phyloP scores from a whole-genome alignment of 2,113 vertebrate species.

The Monopterus albus region DNA sequence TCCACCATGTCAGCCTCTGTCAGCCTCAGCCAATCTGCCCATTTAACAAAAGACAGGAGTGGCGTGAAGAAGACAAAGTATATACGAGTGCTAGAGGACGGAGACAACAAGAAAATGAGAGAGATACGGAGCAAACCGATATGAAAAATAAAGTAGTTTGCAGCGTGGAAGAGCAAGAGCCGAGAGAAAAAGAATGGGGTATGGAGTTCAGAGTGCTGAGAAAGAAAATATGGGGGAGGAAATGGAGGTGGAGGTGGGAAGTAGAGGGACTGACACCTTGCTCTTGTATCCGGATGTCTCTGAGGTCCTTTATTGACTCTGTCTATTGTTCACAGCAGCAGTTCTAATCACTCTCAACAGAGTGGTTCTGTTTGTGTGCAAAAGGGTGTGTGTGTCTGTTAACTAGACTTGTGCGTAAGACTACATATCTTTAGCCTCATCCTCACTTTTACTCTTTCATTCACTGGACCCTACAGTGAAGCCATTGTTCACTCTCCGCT shows the following conservation, averaged over 20 bases:
- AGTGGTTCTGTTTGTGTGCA: conserved; percentile 58
- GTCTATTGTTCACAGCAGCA: conserved; percentile 79
- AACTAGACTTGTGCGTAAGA: conserved; percentile 40
- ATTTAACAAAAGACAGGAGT: conserved; percentile 60
- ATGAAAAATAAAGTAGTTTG: conserved; percentile 34
- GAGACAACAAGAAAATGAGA: conserved; percentile 22
- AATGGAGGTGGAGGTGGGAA: not conserved
- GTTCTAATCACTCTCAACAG: conserved; percentile 79
- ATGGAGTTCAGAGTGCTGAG: conserved; percentile 12
- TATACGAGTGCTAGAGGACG: conserved; percentile 4
- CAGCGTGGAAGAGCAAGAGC: not conserved
- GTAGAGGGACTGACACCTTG: conserved; percentile 56
- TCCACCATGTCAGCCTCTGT: conserved; percentile 68
- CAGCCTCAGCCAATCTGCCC: conserved; percentile 61
- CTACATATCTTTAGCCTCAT: conserved; percentile 56
- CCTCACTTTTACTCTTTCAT: conserved; percentile 63
- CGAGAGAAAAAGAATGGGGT: not conserved
- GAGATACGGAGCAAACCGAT: conserved; percentile 16
- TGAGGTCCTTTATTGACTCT: conserved; percentile 79
- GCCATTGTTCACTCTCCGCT: conserved; percentile 71
- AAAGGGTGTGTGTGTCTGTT: conserved; percentile 12
- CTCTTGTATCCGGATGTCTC: conserved; percentile 74
- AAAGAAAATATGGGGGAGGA: conserved; percentile 16
- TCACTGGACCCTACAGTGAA: conserved; percentile 65
- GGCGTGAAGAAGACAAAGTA: conserved; percentile 39